phyloP scores from a whole-genome alignment of 2,888 invertebrate genomes.

The Congeria kusceri region DNA sequence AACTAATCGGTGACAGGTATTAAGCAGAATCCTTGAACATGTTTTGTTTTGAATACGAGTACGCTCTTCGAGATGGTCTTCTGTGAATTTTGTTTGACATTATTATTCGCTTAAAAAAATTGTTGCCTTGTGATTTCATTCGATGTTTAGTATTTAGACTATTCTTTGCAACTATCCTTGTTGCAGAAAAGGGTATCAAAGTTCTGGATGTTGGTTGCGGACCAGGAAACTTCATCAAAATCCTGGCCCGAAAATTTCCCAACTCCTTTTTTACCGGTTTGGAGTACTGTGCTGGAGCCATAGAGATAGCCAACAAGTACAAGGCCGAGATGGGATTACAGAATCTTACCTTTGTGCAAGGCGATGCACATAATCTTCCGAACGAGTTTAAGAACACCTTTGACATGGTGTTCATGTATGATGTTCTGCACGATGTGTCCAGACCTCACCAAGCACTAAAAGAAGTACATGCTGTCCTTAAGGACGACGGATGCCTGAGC shows the following conservation, averaged over 20 bases:
- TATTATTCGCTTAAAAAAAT: too few relatives aligned
- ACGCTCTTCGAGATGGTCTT: too few relatives aligned
- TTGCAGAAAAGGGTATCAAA: conserved; percentile 46
- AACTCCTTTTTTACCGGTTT: conserved; percentile 49
- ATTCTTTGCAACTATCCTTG: too few relatives aligned
- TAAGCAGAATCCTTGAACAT: too few relatives aligned
- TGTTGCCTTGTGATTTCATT: too few relatives aligned
- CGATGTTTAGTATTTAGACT: too few relatives aligned
- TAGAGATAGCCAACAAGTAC: conserved; percentile 17
- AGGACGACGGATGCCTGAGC: conserved; percentile 26
- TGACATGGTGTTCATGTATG: conserved; percentile 47
- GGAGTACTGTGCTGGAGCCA: conserved; percentile 18
- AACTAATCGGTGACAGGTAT: too few relatives aligned
- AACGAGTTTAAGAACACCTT: conserved; percentile 29
- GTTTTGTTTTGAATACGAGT: too few relatives aligned
- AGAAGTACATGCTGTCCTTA: conserved; percentile 29
- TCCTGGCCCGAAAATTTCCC: conserved; percentile 45
- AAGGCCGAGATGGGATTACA: conserved; percentile 1
- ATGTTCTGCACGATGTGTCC: conserved; percentile 44
- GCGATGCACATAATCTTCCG: conserved; percentile 34
- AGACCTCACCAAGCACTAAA: conserved; percentile 30
- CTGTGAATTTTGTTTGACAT: too few relatives aligned
- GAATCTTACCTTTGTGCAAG: conserved; percentile 24
- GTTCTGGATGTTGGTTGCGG: conserved; percentile 53
- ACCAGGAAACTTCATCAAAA: conserved; percentile 29